Evolutionary conservation across 2,797 vertebrate genomes (phyloP).

Genomic region (Triplophysa bombifrons): DNA sequence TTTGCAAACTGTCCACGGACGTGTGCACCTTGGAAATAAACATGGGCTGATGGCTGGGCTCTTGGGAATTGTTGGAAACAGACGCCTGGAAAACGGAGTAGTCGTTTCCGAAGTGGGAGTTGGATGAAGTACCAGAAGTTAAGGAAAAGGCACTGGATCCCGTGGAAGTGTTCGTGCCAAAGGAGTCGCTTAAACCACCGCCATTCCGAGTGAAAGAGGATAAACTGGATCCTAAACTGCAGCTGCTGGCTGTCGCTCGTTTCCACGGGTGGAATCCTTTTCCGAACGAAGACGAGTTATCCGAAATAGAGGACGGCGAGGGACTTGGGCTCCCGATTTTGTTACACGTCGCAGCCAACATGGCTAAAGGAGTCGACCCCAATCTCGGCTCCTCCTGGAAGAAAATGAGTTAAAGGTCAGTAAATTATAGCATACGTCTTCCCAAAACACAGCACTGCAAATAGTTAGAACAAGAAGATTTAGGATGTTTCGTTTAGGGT

Average conservation of each 20-base stretch:
- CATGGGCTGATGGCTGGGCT: constrained; percentile 90
- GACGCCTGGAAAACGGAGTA: constrained; percentile 94
- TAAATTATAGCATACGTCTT: neutral
- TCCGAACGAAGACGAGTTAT: constrained; percentile 89
- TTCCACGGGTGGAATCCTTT: constrained; percentile 99
- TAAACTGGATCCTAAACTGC: constrained; percentile 88
- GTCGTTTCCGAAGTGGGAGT: constrained; percentile 92
- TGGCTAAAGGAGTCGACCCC: constrained; percentile 98
- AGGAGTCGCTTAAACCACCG: constrained; percentile 86
- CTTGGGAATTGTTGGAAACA: constrained; percentile 84
- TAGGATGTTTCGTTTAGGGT: neutral
- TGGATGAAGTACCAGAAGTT: constrained; percentile 86
- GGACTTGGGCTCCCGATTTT: constrained; percentile 98
- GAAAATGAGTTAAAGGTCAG: constrained; percentile 62
- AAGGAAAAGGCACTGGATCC: constrained; percentile 96
- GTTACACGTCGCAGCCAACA: constrained; percentile 98
- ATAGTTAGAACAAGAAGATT: neutral
- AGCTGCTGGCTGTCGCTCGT: constrained; percentile 88
- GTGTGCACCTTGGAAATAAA: constrained; percentile 98
- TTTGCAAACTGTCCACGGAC: constrained; percentile 93
- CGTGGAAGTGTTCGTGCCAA: constrained; percentile 83
- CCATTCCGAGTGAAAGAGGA: constrained; percentile 87
- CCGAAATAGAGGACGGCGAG: constrained; percentile 89
- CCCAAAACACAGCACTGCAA: neutral
- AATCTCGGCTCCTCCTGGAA: constrained; percentile 96